Conservation (phyloP, 2,113 vertebrate species). For the Notiomystis cincta region DNA sequence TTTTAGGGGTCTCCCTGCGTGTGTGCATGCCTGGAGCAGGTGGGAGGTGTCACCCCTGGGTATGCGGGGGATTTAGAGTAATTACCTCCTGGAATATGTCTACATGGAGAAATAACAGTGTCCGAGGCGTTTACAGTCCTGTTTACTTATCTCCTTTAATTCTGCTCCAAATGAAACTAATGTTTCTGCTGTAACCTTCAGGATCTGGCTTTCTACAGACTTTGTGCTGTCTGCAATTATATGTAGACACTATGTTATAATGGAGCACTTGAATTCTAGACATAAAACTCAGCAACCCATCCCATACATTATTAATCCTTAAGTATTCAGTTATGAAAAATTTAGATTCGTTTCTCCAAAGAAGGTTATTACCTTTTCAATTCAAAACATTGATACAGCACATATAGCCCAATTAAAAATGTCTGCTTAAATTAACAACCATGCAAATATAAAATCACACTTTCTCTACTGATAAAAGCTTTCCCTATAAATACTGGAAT, state of each 20-base stretch:
- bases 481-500: neutral
- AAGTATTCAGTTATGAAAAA: constrained; percentile 59
- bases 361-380: constrained; percentile 13
- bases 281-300: neutral
- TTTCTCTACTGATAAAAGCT: neutral
- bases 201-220: neutral
- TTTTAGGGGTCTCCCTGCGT: constrained; percentile 8
- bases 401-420: neutral
- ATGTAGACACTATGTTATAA: neutral
- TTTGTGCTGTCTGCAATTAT: neutral
- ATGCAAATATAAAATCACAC: neutral
- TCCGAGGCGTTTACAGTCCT: neutral
- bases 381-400: constrained; percentile 14
- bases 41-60: neutral
- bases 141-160: neutral
- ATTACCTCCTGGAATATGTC: constrained; percentile 33
- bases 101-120: neutral
- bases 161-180: neutral
- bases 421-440: neutral
- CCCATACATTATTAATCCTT: constrained; percentile 29
- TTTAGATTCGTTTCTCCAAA: neutral
- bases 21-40: neutral
- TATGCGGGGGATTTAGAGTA: neutral
- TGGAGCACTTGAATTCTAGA: neutral
- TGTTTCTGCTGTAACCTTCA: neutral